These are phyloP conservation scores for Darevskia mixta DNA, from an alignment of 2,797 vertebrate species.

Conservation along the genomic window DNA sequence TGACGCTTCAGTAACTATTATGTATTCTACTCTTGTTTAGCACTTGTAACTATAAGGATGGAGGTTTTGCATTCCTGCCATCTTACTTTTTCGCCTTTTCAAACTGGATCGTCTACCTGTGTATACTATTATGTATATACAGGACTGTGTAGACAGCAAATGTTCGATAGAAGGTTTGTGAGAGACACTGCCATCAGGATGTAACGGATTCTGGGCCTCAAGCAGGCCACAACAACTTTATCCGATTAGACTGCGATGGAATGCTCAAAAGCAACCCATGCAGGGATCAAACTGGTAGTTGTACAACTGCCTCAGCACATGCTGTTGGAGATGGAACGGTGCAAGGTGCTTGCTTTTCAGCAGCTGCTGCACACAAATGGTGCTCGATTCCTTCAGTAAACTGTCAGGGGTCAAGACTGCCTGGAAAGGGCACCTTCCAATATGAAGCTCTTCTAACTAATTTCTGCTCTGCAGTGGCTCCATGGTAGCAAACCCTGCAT, in stretches of 20 bases:
- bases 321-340: neutral
- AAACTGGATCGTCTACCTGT: neutral
- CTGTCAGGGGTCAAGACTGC: too few species aligned
- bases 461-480: neutral
- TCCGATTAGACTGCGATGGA: neutral
- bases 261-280: neutral
- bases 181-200: neutral
- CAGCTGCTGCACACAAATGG: too few species aligned
- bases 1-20: neutral
- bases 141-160: neutral
- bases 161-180: neutral
- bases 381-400: neutral
- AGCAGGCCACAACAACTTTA: neutral
- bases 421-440: neutral
- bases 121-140: neutral
- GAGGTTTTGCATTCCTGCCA: neutral
- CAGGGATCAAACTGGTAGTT: neutral
- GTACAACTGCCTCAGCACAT: neutral
- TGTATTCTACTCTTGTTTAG: neutral
- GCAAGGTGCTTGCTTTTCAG: neutral
- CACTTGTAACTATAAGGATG: neutral
- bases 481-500: neutral
- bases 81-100: neutral
- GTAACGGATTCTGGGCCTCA: neutral
- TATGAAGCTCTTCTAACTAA: neutral